A percentile compares a stretch with the other conserved stretches of the same genome.
Conservation (phyloP, 2,888 invertebrate species). For the Acronicta leporina region DNA sequence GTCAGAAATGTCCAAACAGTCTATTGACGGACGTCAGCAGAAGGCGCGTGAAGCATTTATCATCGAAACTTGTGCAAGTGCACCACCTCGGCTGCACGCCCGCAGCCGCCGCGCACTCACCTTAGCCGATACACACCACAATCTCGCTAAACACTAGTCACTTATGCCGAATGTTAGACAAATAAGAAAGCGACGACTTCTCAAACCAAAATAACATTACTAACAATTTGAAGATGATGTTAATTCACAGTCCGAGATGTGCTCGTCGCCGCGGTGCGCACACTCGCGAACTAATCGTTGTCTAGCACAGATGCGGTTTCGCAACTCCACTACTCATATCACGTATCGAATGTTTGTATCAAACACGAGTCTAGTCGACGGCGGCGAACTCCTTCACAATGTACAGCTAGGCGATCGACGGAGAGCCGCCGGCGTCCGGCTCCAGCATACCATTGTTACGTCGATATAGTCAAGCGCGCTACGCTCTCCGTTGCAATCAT, state of each 20-base stretch:
- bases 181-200: constrained; percentile 81
- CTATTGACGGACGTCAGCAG: constrained; percentile 25
- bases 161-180: constrained; percentile 82
- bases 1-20: not conserved
- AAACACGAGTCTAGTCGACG: constrained; percentile 67
- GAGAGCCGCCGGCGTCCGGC: constrained; percentile 61
- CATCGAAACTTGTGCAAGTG: constrained; percentile 49
- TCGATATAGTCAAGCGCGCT: constrained; percentile 75
- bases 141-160: constrained; percentile 80
- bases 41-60: constrained; percentile 1
- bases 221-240: constrained; percentile 76
- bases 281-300: constrained; percentile 45
- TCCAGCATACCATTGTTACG: constrained; percentile 81
- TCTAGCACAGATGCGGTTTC: constrained; percentile 51
- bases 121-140: constrained; percentile 76
- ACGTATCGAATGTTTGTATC: constrained; percentile 55
- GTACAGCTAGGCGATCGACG: constrained; percentile 58
- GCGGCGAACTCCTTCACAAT: constrained; percentile 60
- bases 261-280: constrained; percentile 48
- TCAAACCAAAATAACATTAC: constrained; percentile 81
- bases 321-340: constrained; percentile 46
- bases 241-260: constrained; percentile 54
- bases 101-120: constrained; percentile 54
- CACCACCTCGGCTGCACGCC: constrained; percentile 32
- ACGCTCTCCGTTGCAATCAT: constrained; percentile 79